Base-by-base conservation (phyloP, 2,113 vertebrate species). In the Clinocottus analis region DNA sequence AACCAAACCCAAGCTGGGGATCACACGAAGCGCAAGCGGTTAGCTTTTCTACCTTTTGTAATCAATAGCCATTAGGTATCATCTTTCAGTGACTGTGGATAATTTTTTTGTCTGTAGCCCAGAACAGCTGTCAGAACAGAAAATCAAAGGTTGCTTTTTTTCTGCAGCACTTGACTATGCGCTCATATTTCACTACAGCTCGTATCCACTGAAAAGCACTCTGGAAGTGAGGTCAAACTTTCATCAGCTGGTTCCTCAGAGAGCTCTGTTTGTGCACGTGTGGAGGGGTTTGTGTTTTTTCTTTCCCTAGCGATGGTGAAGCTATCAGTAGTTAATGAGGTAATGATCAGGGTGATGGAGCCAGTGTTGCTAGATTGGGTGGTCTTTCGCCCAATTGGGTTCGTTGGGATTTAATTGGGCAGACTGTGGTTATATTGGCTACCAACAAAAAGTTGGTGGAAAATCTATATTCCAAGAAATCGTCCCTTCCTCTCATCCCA, bases 31-130 rank as follows among this genome's bases (percentile, higher is more conserved):
- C 58, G 23, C 77, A 49, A 72, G 84, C 67, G 77, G 78, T 90
- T 72, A 66, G 78, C 66, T 72, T 79, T 71, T 83, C 73, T 79
- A 53, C 68, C 73, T 73, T 91, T 80, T 87, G 86, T 88, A 89
- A 93, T 92, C 87, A 79, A 93, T 93, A 87, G 47, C 72, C 61
- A 63, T 64, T 74, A 23, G 70, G 79, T 84, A 86, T 94, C 82
- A 10, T 58, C 45, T 93, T 90, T 90, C 90, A 79, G 69, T 37
- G 77, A 87, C 75, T 69, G 14, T 55, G 51, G 29, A 27, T 19
- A 10, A 83, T 85, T 78, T 79, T 84, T 51, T 31, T 37, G 39
- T 71, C 35, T 68, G 47, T 25, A 45, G 80, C 31, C 55, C 31
- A 61, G 79, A 77, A 84, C 82, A 87, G 85, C 90, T 91, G 89